These are phyloP conservation scores for Mythimna pallens DNA, from an alignment of 2,888 invertebrate genomes.

Conservation along the genomic window DNA sequence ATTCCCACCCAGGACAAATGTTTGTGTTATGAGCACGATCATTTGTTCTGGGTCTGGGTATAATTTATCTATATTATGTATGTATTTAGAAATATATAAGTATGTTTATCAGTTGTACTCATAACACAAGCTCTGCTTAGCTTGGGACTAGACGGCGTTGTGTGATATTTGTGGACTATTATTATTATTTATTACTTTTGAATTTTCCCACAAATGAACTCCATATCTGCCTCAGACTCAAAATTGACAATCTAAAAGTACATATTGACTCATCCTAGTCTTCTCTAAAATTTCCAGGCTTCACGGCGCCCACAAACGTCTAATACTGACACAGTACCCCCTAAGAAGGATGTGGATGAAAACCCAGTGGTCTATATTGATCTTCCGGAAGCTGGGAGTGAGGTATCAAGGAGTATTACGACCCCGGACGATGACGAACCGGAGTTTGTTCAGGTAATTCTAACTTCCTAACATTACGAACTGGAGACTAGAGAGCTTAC, in stretches of 20 bases:
- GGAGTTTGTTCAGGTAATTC: slow-evolving; percentile 71
- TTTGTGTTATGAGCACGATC: too few relatives aligned
- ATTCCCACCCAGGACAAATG: too few relatives aligned
- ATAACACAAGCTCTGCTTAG: too few relatives aligned
- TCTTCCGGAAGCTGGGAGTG: slow-evolving; percentile 73
- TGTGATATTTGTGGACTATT: too few relatives aligned
- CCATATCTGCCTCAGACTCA: too few relatives aligned
- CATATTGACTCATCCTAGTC: slow-evolving; percentile 24
- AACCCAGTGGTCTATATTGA: slow-evolving; percentile 78
- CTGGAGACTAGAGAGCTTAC: not conserved
- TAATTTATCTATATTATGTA: too few relatives aligned
- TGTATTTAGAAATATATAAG: too few relatives aligned
- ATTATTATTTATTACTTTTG: too few relatives aligned
- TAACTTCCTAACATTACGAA: not conserved
- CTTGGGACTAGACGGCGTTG: too few relatives aligned
- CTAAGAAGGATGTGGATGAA: slow-evolving; percentile 64
- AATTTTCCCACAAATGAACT: too few relatives aligned
- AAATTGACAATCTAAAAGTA: not conserved
- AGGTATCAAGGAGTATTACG: slow-evolving; percentile 58
- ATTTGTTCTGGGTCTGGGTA: too few relatives aligned
- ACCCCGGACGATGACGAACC: slow-evolving; percentile 58
- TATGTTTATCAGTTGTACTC: too few relatives aligned
- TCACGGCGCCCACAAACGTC: slow-evolving; percentile 5
- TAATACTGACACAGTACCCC: slow-evolving; percentile 24
- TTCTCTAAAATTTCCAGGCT: slow-evolving; percentile 18